A percentile compares a stretch with the other conserved stretches of the same genome.
Evolutionary conservation across 2,113 vertebrate genomes (phyloP).

Genomic region (Cephalopholis sonnerati): DNA sequence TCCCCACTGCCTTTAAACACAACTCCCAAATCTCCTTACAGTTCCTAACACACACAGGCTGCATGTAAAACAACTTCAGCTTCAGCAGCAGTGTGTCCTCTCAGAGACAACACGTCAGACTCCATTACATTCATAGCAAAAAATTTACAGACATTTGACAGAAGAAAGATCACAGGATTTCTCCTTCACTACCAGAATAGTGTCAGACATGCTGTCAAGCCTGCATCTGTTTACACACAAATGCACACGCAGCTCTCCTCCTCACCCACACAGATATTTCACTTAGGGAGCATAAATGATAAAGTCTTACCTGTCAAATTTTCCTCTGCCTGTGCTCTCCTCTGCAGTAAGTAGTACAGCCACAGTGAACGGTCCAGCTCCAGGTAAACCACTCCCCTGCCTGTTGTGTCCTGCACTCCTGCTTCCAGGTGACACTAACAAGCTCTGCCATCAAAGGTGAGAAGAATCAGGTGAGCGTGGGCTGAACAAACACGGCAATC

Average conservation of each 20-base stretch:
- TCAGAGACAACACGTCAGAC: background rate
- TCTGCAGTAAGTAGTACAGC: background rate
- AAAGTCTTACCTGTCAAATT: conserved; percentile 29
- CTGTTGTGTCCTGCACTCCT: background rate
- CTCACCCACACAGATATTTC: background rate
- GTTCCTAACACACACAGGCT: background rate
- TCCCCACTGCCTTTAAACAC: background rate
- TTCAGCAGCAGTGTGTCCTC: background rate
- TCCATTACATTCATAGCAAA: background rate
- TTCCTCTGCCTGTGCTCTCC: background rate
- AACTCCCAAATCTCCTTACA: background rate
- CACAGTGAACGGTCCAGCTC: background rate
- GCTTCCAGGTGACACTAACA: background rate
- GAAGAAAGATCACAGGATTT: conserved; percentile 2
- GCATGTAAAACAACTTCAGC: background rate
- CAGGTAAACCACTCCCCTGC: background rate
- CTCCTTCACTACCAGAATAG: background rate
- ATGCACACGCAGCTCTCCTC: background rate
- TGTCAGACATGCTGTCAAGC: background rate
- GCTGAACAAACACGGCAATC: background rate
- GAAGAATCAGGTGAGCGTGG: conserved; percentile 11
- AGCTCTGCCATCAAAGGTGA: background rate
- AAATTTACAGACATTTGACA: conserved; percentile 14
- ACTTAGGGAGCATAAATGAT: background rate
- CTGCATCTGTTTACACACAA: background rate